Conservation (phyloP, 2,113 vertebrate species). For the Zapornia atra region DNA sequence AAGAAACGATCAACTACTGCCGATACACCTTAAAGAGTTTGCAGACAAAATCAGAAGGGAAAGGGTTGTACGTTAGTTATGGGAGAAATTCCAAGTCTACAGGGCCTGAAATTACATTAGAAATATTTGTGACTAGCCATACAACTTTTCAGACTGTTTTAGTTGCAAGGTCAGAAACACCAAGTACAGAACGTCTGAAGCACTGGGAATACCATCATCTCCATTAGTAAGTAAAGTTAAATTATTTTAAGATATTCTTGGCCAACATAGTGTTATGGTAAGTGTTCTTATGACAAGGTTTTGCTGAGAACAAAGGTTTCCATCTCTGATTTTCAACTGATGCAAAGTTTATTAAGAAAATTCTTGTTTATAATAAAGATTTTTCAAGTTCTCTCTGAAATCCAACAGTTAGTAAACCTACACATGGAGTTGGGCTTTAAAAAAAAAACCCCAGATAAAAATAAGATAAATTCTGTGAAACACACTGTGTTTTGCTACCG, state of each 20-base stretch:
- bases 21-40: not conserved
- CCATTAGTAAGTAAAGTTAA: not conserved
- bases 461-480: not conserved
- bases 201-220: not conserved
- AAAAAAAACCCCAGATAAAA: not conserved
- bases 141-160: not conserved
- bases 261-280: not conserved
- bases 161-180: conserved; percentile 6
- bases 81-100: conserved; percentile 2
- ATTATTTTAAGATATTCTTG: not conserved
- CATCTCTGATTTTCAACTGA: not conserved
- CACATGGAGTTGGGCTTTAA: not conserved
- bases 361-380: not conserved
- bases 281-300: not conserved
- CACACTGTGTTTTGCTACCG: rapidly evolving
- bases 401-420: not conserved
- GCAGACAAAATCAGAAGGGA: not conserved
- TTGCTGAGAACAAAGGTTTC: not conserved
- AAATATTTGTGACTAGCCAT: not conserved
- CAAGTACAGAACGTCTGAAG: not conserved
- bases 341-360: not conserved
- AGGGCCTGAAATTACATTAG: not conserved
- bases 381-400: not conserved
- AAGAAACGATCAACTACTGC: not conserved
- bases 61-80: not conserved